A percentile compares a stretch with the other conserved stretches of the same genome.
Conservation (phyloP, 2,888 invertebrate species). For the Bembecia ichneumoniformis region DNA sequence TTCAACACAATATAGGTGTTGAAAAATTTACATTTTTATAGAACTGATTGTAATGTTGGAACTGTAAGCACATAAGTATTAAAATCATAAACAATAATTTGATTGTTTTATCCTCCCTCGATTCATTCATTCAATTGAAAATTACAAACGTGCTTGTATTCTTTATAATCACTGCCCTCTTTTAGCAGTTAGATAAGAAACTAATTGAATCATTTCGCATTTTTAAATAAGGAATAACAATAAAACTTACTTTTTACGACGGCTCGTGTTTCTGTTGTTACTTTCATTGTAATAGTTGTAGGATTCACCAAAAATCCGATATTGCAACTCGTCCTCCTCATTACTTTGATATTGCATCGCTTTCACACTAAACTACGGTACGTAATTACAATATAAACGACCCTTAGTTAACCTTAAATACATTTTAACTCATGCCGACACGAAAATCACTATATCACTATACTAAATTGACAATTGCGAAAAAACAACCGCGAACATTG, state of each 20-base stretch:
- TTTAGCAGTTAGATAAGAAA: constrained; percentile 1
- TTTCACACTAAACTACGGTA: constrained; percentile 46
- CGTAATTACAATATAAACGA: constrained; percentile 49
- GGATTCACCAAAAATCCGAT: constrained; percentile 69
- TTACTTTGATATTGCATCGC: constrained; percentile 69
- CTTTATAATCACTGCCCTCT: too few relatives aligned
- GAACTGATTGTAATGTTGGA: too few relatives aligned
- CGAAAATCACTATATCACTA: background rate
- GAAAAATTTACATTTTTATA: too few relatives aligned
- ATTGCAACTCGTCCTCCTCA: constrained; percentile 65
- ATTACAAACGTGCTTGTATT: too few relatives aligned
- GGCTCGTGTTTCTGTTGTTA: constrained; percentile 27
- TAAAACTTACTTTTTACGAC: constrained; percentile 55
- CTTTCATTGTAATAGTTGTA: constrained; percentile 50
- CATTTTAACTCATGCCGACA: constrained; percentile 41
- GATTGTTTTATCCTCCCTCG: too few relatives aligned
- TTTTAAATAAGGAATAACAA: too few relatives aligned
- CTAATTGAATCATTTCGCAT: too few relatives aligned
- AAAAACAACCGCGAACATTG: background rate
- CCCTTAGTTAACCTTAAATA: constrained; percentile 52
- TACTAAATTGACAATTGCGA: constrained; percentile 2
- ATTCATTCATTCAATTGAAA: too few relatives aligned
- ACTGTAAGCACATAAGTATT: too few relatives aligned
- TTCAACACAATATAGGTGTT: too few relatives aligned
- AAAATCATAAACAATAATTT: too few relatives aligned